phyloP scores from a whole-genome alignment of 2,113 vertebrate species.

The Syngnathoides biaculeatus region DNA sequence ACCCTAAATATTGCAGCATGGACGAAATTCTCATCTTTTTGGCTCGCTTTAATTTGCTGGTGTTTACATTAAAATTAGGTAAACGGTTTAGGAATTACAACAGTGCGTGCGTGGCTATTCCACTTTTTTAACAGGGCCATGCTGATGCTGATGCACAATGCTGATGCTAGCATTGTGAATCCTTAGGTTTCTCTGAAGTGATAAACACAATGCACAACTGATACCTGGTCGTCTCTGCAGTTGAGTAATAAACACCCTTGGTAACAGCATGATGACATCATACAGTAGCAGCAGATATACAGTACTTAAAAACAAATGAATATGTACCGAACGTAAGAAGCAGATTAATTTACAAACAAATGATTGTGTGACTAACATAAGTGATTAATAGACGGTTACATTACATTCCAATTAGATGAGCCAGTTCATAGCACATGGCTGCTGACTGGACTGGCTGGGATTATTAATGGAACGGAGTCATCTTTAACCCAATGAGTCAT shows the following conservation, averaged over 20 bases:
- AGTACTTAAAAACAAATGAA: no score
- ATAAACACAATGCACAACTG: not conserved
- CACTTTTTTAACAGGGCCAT: no score
- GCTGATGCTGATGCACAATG: no score
- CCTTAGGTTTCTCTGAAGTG: no score
- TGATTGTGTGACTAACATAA: not conserved
- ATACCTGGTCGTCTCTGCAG: not conserved
- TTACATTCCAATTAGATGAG: constrained; percentile 1
- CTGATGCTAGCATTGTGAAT: no score
- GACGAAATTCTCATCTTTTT: no score
- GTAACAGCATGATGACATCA: not conserved
- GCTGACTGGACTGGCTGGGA: not conserved
- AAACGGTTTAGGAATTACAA: no score
- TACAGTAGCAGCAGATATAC: not conserved
- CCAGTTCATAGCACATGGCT: not conserved
- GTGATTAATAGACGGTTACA: not conserved
- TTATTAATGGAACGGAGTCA: constrained; percentile 1
- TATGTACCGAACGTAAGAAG: no score
- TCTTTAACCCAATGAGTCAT: not conserved
- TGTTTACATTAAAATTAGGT: no score
- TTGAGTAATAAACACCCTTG: not conserved
- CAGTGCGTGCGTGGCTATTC: no score
- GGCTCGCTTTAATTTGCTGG: no score
- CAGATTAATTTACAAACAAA: not conserved
- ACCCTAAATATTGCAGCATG: no score